Evolutionary conservation across 2,113 vertebrate genomes (phyloP).

Genomic region (Motacilla tschutschensis): DNA sequence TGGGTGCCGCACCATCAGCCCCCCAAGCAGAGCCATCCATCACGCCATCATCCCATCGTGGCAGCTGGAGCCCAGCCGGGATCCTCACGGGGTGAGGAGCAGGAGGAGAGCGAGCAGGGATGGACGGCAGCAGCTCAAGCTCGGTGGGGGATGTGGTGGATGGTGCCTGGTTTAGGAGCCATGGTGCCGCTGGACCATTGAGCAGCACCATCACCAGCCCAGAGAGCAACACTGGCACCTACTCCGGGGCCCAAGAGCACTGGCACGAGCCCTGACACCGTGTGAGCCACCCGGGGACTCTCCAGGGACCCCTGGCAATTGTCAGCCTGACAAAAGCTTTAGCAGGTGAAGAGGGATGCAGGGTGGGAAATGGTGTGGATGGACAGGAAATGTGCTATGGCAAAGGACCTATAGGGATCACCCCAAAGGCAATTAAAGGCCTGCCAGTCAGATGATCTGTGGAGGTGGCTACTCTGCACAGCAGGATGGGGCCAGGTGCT

Average conservation of each 20-base stretch:
- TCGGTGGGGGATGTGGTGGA: accelerated
- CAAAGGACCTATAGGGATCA: not conserved
- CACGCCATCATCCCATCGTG: not conserved
- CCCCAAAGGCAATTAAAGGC: not conserved
- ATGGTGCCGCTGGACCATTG: accelerated
- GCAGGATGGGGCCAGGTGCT: not conserved
- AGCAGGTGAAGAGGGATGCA: not conserved
- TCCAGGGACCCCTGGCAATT: not conserved
- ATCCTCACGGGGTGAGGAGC: accelerated
- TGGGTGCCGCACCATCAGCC: not conserved
- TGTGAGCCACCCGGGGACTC: not conserved
- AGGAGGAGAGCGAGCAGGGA: not conserved
- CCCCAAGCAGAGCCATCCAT: accelerated
- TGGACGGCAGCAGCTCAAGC: not conserved
- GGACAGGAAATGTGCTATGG: not conserved
- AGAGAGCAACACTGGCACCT: not conserved
- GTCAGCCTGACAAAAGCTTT: not conserved
- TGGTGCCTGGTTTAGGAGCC: not conserved
- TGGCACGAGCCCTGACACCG: not conserved
- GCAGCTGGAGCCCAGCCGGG: not conserved
- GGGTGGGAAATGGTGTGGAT: not conserved
- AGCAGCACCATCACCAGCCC: accelerated
- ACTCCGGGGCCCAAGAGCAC: not conserved
- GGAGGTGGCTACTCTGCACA: not conserved
- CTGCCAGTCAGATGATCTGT: not conserved